These are phyloP conservation scores for Antrozous pallidus DNA, from an alignment of 2,797 vertebrate species.

Conservation along the genomic window DNA sequence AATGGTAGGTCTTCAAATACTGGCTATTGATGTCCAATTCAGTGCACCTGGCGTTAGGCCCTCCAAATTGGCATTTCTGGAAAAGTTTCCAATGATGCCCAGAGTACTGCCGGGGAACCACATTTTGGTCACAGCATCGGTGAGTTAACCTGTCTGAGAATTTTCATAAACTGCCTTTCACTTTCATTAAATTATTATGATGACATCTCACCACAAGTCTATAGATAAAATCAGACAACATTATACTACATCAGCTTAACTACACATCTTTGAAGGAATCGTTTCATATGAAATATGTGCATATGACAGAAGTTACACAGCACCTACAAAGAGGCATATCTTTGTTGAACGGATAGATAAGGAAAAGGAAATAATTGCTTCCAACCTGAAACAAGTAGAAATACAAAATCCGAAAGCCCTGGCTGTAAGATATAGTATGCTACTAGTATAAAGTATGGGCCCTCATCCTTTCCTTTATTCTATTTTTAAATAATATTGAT, in stretches of 20 bases:
- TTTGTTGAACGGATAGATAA: not conserved
- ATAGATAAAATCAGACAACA: not conserved
- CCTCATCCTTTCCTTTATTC: not conserved
- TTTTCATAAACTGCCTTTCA: not conserved
- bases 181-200: not conserved
- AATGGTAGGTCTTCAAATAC: not conserved
- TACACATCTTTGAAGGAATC: not conserved
- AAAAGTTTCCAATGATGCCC: not conserved
- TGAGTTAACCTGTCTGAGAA: not conserved
- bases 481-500: not conserved
- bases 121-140: not conserved
- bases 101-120: not conserved
- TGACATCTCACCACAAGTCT: conserved; percentile 8
- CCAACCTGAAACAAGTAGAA: conserved; percentile 25
- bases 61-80: not conserved
- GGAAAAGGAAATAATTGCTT: conserved; percentile 8
- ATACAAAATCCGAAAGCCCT: not conserved
- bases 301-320: not conserved
- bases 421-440: not conserved
- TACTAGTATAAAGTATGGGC: not conserved
- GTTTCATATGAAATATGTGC: not conserved
- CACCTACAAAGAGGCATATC: not conserved
- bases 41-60: not conserved
- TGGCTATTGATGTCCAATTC: not conserved
- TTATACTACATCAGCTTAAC: not conserved